These are phyloP conservation scores for Epiblema foenella DNA, from an alignment of 2,888 invertebrate species.

Conservation along the genomic window DNA sequence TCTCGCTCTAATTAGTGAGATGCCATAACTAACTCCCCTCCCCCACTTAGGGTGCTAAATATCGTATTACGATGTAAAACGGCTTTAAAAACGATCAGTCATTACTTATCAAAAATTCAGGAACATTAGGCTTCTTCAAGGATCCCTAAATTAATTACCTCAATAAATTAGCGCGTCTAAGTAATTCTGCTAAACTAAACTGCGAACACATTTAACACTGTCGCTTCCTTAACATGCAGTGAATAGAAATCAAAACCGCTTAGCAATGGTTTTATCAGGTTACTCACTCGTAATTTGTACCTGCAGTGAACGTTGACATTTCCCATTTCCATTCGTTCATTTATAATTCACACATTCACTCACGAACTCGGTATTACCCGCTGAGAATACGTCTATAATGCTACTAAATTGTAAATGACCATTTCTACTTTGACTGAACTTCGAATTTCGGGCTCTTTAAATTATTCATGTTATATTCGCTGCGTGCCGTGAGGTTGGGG, in stretches of 20 bases:
- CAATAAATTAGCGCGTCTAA: conserved; percentile 34
- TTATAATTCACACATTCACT: conserved; percentile 60
- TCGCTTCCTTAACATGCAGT: background rate
- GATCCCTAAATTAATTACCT: conserved; percentile 33
- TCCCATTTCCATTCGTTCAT: conserved; percentile 52
- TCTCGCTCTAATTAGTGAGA: too few species aligned
- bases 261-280: background rate
- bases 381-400: conserved; percentile 66
- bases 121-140: conserved; percentile 5
- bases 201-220: background rate
- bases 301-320: conserved; percentile 43
- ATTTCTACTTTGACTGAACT: conserved; percentile 70
- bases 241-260: conserved; percentile 10
- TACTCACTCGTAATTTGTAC: conserved; percentile 48
- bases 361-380: conserved; percentile 55
- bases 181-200: conserved; percentile 23
- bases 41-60: too few species aligned
- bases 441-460: conserved; percentile 67
- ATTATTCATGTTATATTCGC: conserved; percentile 72
- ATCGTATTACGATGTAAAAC: too few species aligned
- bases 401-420: conserved; percentile 75
- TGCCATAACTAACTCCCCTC: too few species aligned
- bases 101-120: background rate
- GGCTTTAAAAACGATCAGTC: background rate
- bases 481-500: conserved; percentile 52